Conservation (phyloP, 2,797 vertebrate species). For the Brachyalestes nurse region DNA sequence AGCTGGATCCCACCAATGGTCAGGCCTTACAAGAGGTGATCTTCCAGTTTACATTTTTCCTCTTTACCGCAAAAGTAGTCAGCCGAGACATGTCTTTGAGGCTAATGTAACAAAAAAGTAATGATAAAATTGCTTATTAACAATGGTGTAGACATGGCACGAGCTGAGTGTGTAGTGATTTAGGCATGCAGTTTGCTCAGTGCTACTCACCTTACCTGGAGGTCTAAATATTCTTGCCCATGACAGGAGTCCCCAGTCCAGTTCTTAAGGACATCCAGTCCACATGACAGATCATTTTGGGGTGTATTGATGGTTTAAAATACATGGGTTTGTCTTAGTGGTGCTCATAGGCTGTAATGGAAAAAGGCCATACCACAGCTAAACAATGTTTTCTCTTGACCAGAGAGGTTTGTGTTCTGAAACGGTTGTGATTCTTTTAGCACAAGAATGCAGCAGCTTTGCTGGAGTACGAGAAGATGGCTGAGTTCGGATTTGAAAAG, state of each 20-base stretch:
- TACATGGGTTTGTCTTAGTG: too few species aligned
- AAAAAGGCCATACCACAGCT: background rate
- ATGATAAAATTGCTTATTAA: background rate
- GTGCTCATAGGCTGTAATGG: too few species aligned
- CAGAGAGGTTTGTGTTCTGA: background rate
- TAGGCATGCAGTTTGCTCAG: background rate
- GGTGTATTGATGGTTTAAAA: too few species aligned
- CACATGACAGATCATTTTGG: too few species aligned
- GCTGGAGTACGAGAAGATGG: slow-evolving; percentile 91
- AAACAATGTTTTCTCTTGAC: background rate
- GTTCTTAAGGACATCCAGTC: too few species aligned
- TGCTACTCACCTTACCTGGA: background rate
- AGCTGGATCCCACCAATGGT: slow-evolving; percentile 87
- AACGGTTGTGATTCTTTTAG: slow-evolving; percentile 67
- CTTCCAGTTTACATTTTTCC: background rate
- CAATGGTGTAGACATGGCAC: background rate
- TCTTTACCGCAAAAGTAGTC: too few species aligned
- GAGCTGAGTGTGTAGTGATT: background rate
- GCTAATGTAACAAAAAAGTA: too few species aligned
- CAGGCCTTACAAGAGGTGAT: slow-evolving; percentile 90
- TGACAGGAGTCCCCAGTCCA: too few species aligned
- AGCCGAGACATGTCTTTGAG: too few species aligned
- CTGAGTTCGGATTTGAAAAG: slow-evolving; percentile 90
- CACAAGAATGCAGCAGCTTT: slow-evolving; percentile 86
- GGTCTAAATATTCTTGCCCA: too few species aligned